These are phyloP conservation scores for Phymorhynchus buccinoides DNA, from an alignment of 1,140 invertebrate species.

Conservation along the genomic window DNA sequence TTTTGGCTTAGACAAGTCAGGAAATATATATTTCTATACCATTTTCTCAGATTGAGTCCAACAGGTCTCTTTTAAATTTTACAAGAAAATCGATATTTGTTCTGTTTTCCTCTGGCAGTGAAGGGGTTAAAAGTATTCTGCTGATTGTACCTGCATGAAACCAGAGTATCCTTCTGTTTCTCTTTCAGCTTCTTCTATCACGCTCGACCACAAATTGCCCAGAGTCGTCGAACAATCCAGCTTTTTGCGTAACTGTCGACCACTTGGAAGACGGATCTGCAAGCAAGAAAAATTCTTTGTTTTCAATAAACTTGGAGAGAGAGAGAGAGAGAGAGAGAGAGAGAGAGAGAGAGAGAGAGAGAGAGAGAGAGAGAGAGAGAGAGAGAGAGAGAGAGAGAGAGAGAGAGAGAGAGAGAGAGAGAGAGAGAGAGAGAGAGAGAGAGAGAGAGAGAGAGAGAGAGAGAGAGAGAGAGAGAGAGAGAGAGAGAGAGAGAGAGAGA, in stretches of 20 bases:
- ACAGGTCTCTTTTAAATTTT: too few species aligned
- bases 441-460: neutral
- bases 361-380: neutral
- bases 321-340: neutral
- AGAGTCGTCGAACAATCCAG: constrained; percentile 53
- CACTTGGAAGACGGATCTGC: constrained; percentile 66
- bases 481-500: neutral
- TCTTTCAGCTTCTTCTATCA: constrained; percentile 43
- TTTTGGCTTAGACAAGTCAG: too few species aligned
- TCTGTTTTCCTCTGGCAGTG: too few species aligned
- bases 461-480: neutral
- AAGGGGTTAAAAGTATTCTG: too few species aligned
- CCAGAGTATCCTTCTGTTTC: constrained; percentile 38
- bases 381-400: neutral
- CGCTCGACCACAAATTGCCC: constrained; percentile 57
- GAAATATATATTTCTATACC: too few species aligned
- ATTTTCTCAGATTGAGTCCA: too few species aligned
- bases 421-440: neutral
- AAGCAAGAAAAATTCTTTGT: too few species aligned
- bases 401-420: neutral
- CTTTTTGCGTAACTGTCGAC: constrained; percentile 55
- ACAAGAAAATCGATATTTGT: too few species aligned
- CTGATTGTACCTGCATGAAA: constrained; percentile 55
- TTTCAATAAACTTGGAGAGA: neutral
- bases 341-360: neutral